phyloP scores from a whole-genome alignment of 2,113 vertebrate species.

The Callithrix jacchus region DNA sequence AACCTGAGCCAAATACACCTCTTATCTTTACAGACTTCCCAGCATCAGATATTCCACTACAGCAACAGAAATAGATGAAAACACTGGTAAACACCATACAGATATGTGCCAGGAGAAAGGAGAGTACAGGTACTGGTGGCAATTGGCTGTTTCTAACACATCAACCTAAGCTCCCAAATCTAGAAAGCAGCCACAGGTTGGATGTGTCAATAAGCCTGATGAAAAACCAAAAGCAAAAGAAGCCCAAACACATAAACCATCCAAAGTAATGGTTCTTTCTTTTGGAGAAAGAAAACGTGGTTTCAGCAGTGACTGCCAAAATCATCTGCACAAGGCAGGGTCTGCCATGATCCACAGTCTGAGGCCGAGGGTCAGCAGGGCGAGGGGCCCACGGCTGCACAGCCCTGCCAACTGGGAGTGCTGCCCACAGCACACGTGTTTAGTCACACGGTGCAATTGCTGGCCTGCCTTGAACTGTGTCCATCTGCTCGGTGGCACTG shows the following conservation, averaged over 20 bases:
- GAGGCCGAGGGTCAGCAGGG: neutral
- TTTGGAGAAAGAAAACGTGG: neutral
- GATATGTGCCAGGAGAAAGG: neutral
- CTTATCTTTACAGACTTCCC: too few species aligned
- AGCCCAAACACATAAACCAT: neutral
- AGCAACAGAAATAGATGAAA: too few species aligned
- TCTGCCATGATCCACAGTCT: neutral
- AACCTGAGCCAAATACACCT: too few species aligned
- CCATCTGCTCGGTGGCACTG: neutral
- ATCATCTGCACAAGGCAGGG: neutral
- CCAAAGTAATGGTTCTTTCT: neutral
- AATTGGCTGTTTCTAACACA: neutral
- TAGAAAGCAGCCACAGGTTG: neutral
- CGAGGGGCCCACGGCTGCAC: neutral
- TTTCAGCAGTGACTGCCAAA: neutral
- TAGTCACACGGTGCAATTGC: neutral
- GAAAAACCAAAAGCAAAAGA: neutral
- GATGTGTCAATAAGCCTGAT: neutral
- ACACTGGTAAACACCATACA: rapidly evolving
- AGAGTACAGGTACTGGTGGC: neutral
- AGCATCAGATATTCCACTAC: too few species aligned
- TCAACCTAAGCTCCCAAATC: neutral
- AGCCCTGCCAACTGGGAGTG: rapidly evolving
- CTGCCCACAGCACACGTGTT: neutral
- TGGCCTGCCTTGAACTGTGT: neutral